Evolutionary conservation across 2,797 vertebrate genomes (phyloP).

Genomic region (Danio choprae): DNA sequence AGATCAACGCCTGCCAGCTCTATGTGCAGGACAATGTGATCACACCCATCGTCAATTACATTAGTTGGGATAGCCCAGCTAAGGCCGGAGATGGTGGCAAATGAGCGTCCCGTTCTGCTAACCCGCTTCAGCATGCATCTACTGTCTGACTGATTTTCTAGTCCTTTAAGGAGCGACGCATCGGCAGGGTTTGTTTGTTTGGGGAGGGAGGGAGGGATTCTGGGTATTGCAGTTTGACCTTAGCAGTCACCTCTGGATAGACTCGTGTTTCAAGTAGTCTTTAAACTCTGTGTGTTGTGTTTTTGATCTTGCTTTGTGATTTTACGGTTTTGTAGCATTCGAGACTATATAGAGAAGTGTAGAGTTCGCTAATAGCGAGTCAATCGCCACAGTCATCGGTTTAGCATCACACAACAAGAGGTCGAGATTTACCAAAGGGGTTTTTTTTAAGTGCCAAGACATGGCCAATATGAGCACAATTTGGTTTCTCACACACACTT

Average conservation of each 20-base stretch:
- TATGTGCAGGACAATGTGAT: conserved; percentile 57
- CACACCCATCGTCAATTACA: conserved; percentile 39
- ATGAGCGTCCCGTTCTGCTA: conserved; percentile 4
- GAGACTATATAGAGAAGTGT: conserved; percentile 8
- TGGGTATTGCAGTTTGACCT: conserved; percentile 44
- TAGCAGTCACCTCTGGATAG: conserved; percentile 47
- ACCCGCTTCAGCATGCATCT: conserved; percentile 34
- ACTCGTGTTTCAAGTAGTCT: conserved; percentile 54
- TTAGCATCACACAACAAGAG: neutral
- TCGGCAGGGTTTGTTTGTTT: conserved; percentile 39
- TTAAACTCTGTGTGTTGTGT: conserved; percentile 44
- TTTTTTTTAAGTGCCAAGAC: conserved; percentile 26
- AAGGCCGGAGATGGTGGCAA: conserved; percentile 14
- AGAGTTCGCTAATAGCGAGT: conserved; percentile 42
- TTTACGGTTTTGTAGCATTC: conserved; percentile 56
- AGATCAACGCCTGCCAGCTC: conserved; percentile 78
- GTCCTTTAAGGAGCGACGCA: conserved; percentile 28
- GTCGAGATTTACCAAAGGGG: neutral
- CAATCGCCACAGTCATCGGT: conserved; percentile 13
- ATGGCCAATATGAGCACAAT: neutral
- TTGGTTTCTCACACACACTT: neutral
- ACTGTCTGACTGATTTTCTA: conserved; percentile 52
- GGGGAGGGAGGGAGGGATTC: neutral
- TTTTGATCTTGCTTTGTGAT: conserved; percentile 51
- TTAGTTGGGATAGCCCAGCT: conserved; percentile 25